Evolutionary conservation across 2,888 invertebrate genomes (phyloP).

Genomic region (Lutraria lutraria): DNA sequence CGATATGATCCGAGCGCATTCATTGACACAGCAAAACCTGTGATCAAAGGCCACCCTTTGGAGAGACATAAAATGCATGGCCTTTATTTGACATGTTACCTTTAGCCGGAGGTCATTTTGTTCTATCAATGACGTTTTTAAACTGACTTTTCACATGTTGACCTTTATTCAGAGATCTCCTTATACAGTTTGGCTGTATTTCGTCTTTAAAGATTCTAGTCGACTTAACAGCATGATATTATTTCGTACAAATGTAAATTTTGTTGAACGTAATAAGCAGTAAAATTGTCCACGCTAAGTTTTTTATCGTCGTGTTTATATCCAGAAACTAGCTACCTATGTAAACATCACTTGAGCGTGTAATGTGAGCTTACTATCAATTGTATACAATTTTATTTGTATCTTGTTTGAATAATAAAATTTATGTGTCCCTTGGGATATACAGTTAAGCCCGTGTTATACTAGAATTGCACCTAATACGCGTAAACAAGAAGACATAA

Average conservation of each 20-base stretch:
- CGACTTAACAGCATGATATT: neutral
- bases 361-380: slow-evolving; percentile 29
- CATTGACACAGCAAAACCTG: too few relatives aligned
- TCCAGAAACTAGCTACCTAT: slow-evolving; percentile 30
- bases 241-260: neutral
- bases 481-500: too few relatives aligned
- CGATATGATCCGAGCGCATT: too few relatives aligned
- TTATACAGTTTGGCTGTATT: too few relatives aligned
- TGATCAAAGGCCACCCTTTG: too few relatives aligned
- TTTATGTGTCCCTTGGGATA: neutral
- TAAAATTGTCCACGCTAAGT: slow-evolving; percentile 30
- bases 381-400: neutral
- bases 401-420: neutral
- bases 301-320: slow-evolving; percentile 33
- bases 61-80: too few relatives aligned
- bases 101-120: too few relatives aligned
- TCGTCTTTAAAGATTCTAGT: neutral
- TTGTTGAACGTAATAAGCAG: neutral
- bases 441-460: neutral
- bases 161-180: too few relatives aligned
- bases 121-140: too few relatives aligned
- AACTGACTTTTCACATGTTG: too few relatives aligned
- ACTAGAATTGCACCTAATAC: too few relatives aligned
- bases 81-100: too few relatives aligned
- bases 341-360: slow-evolving; percentile 43